Conservation (phyloP, 2,797 vertebrate genomes). For the Pseudochaenichthys georgianus region DNA sequence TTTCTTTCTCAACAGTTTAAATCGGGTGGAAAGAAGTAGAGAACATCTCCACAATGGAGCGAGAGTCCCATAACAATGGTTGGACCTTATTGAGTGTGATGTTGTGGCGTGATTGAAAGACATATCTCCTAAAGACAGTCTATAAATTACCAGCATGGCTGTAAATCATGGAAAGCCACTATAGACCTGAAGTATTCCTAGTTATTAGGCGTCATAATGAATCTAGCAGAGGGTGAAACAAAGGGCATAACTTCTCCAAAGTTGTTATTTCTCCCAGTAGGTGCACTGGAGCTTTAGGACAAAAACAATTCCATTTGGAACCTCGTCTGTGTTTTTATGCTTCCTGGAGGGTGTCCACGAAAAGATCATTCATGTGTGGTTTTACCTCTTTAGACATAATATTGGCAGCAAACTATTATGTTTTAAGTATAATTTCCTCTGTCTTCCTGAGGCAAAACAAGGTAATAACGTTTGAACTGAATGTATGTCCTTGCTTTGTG, state of each 20-base stretch:
- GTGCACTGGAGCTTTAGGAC: constrained; percentile 60
- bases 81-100: constrained; percentile 45
- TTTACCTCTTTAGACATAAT: constrained; percentile 70
- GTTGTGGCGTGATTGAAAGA: constrained; percentile 54
- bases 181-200: constrained; percentile 44
- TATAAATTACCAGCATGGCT: constrained; percentile 60
- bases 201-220: constrained; percentile 59
- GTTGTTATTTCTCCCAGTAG: constrained; percentile 72
- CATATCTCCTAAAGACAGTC: constrained; percentile 30
- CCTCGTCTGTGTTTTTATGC: constrained; percentile 49
- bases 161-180: constrained; percentile 53
- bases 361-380: constrained; percentile 70
- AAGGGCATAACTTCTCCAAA: constrained; percentile 68
- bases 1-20: constrained; percentile 34
- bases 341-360: constrained; percentile 67
- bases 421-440: constrained; percentile 41
- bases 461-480: constrained; percentile 24
- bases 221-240: constrained; percentile 72
- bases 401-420: constrained; percentile 54
- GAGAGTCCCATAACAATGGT: constrained; percentile 55
- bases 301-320: constrained; percentile 75
- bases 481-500: constrained; percentile 19
- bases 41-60: constrained; percentile 47
- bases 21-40: constrained; percentile 28
- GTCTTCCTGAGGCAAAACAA: constrained; percentile 39